A percentile compares a stretch with the other conserved stretches of the same genome.
phyloP scores from a whole-genome alignment of 2,888 invertebrate species.

The Oscheius sp. region DNA sequence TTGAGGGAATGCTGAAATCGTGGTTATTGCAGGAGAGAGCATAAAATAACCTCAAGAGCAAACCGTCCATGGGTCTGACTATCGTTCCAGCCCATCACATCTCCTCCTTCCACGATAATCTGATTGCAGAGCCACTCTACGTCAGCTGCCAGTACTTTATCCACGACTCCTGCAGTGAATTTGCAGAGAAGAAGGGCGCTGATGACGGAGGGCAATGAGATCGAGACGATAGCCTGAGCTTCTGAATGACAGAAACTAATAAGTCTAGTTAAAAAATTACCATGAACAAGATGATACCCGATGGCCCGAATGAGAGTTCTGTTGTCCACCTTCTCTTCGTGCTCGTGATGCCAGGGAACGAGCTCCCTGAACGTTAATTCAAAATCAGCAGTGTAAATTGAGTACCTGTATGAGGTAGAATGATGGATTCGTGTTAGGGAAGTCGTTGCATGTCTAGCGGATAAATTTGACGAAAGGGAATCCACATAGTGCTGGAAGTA shows the following conservation, averaged over 20 bases:
- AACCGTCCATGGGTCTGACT: neutral
- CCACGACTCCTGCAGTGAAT: constrained; percentile 43
- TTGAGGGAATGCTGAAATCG: constrained; percentile 37
- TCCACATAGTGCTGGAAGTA: constrained; percentile 34
- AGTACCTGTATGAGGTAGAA: constrained; percentile 55
- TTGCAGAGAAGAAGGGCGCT: constrained; percentile 61
- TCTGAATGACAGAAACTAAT: constrained; percentile 43
- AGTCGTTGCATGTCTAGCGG: neutral
- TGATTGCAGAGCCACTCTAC: constrained; percentile 52
- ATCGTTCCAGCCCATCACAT: constrained; percentile 52
- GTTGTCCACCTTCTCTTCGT: constrained; percentile 51
- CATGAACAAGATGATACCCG: constrained; percentile 66
- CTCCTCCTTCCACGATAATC: constrained; percentile 46
- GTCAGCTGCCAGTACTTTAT: constrained; percentile 43
- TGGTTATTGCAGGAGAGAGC: too few relatives aligned
- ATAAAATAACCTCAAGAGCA: constrained; percentile 24
- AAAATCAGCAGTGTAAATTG: constrained; percentile 28
- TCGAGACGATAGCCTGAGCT: constrained; percentile 62
- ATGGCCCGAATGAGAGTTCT: constrained; percentile 66
- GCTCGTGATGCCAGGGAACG: constrained; percentile 66
- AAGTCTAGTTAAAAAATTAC: constrained; percentile 38
- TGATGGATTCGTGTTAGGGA: constrained; percentile 46
- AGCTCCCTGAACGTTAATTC: constrained; percentile 58
- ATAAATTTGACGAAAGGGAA: constrained; percentile 7
- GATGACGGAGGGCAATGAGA: constrained; percentile 55